These are phyloP conservation scores for Spialia ferax DNA, from an alignment of 2,888 invertebrate genomes.

Conservation along the genomic window DNA sequence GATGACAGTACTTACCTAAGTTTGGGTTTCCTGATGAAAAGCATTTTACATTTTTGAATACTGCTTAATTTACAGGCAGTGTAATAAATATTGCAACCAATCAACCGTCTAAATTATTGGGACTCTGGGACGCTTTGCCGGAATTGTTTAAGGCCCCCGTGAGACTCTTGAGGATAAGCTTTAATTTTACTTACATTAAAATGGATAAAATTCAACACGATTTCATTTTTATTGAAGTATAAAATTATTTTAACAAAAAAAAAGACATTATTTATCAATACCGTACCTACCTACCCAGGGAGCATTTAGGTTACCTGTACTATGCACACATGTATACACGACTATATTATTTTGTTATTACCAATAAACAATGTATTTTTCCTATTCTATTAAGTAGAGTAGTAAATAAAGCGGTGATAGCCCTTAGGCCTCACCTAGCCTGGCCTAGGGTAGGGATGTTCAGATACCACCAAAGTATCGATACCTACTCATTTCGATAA, in stretches of 20 bases:
- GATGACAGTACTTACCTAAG: slow-evolving; percentile 54
- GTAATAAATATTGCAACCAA: slow-evolving; percentile 52
- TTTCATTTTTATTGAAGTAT: not conserved
- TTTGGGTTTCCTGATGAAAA: not conserved
- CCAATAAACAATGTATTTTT: too few species aligned
- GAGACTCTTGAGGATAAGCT: not conserved
- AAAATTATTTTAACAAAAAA: too few species aligned
- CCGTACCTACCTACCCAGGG: too few species aligned
- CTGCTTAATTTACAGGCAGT: slow-evolving; percentile 46
- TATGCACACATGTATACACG: too few species aligned
- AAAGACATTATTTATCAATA: too few species aligned
- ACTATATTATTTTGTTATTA: too few species aligned
- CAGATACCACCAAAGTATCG: not conserved
- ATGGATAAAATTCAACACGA: not conserved
- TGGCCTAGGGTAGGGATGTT: slow-evolving; percentile 14
- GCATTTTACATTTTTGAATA: not conserved
- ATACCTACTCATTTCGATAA: slow-evolving; percentile 8
- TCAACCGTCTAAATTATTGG: slow-evolving; percentile 43
- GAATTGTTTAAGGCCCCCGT: slow-evolving; percentile 22
- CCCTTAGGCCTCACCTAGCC: too few species aligned
- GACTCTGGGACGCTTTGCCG: slow-evolving; percentile 28
- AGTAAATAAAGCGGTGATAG: too few species aligned
- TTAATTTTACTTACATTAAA: not conserved
- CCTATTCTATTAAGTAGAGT: too few species aligned
- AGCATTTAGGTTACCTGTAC: too few species aligned